These are phyloP conservation scores for Arremon brunneinucha DNA, from an alignment of 2,797 vertebrate genomes.

Conservation along the genomic window DNA sequence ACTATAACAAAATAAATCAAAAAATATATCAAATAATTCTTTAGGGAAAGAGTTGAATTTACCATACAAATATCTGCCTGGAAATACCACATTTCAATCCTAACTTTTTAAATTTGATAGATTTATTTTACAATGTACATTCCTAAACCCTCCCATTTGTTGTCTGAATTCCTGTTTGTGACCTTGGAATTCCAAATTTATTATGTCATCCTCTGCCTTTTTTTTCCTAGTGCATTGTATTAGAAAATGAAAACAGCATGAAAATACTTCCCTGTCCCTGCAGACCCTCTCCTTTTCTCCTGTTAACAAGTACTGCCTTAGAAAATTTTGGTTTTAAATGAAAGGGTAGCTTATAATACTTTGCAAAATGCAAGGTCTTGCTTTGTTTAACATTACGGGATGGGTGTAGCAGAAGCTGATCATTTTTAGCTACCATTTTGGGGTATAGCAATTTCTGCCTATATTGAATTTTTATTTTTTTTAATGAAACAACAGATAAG, in stretches of 20 bases:
- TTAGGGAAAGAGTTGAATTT: neutral
- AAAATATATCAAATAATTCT: neutral
- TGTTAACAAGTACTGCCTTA: neutral
- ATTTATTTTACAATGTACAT: slow-evolving; percentile 64
- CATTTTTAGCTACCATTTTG: neutral
- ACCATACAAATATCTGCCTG: neutral
- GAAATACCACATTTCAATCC: neutral
- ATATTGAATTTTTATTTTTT: neutral
- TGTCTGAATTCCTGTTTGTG: slow-evolving; percentile 70
- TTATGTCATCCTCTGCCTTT: slow-evolving; percentile 59
- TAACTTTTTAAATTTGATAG: slow-evolving; percentile 37
- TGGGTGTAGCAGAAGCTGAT: neutral
- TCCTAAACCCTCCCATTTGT: slow-evolving; percentile 65
- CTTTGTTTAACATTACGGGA: neutral
- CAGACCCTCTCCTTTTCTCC: slow-evolving; percentile 51
- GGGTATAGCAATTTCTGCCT: neutral
- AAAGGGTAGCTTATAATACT: neutral
- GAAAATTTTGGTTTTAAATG: neutral
- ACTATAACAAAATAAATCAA: neutral
- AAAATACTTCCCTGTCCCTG: slow-evolving; percentile 45
- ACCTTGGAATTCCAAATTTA: slow-evolving; percentile 62
- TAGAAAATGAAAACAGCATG: slow-evolving; percentile 64
- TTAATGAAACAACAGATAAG: neutral
- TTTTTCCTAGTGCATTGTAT: slow-evolving; percentile 62
- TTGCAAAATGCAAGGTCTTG: neutral